Evolutionary conservation across 2,888 invertebrate genomes (phyloP).

Genomic region (Alcis repandata): DNA sequence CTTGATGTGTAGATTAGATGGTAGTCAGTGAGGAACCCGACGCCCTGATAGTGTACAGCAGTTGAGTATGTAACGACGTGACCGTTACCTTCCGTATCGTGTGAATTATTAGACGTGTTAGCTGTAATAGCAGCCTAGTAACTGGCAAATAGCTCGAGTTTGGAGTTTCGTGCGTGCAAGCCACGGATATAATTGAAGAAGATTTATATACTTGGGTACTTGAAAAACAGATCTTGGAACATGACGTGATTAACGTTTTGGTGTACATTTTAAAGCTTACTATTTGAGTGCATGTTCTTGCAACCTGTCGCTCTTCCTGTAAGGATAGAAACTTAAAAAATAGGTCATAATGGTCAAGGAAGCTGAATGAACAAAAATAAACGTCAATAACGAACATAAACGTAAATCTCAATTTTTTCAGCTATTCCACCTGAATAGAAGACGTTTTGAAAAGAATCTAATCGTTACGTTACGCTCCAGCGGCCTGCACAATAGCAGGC

Average conservation of each 20-base stretch:
- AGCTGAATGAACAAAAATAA: slow-evolving; percentile 6
- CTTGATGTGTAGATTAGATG: not conserved
- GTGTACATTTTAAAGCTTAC: not conserved
- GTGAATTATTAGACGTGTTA: slow-evolving; percentile 45
- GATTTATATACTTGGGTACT: slow-evolving; percentile 18
- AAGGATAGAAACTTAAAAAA: not conserved
- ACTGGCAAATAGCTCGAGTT: slow-evolving; percentile 24
- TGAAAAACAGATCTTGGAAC: not conserved
- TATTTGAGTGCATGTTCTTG: not conserved
- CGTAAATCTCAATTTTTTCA: slow-evolving; percentile 32
- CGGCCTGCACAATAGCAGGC: slow-evolving; percentile 46
- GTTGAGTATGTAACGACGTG: slow-evolving; percentile 33
- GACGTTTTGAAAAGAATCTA: slow-evolving; percentile 35
- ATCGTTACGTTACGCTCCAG: slow-evolving; percentile 33
- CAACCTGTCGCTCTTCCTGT: not conserved
- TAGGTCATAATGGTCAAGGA: not conserved
- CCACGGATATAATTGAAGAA: slow-evolving; percentile 23
- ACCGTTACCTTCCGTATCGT: slow-evolving; percentile 50
- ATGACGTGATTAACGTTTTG: slow-evolving; percentile 13
- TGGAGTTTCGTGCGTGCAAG: slow-evolving; percentile 19
- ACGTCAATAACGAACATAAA: slow-evolving; percentile 6
- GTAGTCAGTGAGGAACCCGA: slow-evolving; percentile 20
- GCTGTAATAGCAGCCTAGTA: slow-evolving; percentile 38
- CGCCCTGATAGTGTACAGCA: slow-evolving; percentile 43
- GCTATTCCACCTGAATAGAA: slow-evolving; percentile 33